Percentiles rank a stretch among this genome's conserved stretches.
Evolutionary conservation across 2,888 invertebrate genomes (phyloP).

Genomic region (Tuberolachnus salignus): DNA sequence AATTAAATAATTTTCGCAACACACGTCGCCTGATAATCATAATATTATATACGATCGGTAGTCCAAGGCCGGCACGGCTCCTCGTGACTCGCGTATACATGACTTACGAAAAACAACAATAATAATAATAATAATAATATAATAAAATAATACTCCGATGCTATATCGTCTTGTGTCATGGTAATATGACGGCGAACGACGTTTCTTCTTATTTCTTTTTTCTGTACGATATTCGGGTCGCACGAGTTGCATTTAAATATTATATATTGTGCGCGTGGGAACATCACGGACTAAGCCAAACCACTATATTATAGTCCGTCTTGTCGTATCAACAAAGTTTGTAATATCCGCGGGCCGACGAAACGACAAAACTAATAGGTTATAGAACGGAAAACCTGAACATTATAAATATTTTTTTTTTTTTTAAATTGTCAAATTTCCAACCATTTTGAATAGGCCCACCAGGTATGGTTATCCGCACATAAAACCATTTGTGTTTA

Average conservation of each 20-base stretch:
- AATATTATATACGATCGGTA: slow-evolving; percentile 8
- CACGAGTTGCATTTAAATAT: background rate
- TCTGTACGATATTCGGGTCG: slow-evolving; percentile 48
- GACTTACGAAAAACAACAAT: slow-evolving; percentile 6
- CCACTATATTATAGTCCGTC: too few species aligned
- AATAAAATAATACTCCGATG: background rate
- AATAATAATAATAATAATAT: slow-evolving; percentile 8
- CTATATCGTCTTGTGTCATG: slow-evolving; percentile 26
- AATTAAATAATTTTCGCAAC: slow-evolving; percentile 51
- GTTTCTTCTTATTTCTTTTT: slow-evolving; percentile 3
- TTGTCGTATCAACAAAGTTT: too few species aligned
- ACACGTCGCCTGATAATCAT: background rate
- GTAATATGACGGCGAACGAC: background rate
- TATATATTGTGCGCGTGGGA: slow-evolving; percentile 34
- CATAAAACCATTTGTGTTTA: too few species aligned
- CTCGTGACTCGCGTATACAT: slow-evolving; percentile 37
- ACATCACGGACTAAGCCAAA: slow-evolving; percentile 1
- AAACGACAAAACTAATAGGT: too few species aligned
- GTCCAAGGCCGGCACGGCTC: slow-evolving; percentile 46
- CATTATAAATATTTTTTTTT: too few species aligned
- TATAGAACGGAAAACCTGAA: too few species aligned
- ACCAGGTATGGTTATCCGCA: too few species aligned
- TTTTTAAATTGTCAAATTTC: too few species aligned
- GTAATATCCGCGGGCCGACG: too few species aligned
- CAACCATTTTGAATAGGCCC: too few species aligned